phyloP scores from a whole-genome alignment of 2,888 invertebrate species.

The Caenorhabditis japonica region DNA sequence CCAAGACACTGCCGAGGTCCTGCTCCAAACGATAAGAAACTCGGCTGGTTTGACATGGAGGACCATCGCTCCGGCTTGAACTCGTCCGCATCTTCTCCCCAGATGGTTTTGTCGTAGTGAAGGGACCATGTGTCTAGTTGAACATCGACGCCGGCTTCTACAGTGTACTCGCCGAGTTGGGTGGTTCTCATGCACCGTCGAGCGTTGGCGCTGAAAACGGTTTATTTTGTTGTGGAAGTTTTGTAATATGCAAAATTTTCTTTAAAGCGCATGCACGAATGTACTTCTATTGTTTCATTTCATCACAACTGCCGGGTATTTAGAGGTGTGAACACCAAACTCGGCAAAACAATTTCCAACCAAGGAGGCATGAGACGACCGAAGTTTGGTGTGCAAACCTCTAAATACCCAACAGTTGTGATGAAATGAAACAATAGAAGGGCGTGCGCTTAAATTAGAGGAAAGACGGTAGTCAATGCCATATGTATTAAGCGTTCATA shows the following conservation, averaged over 20 bases:
- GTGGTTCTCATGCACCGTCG: slow-evolving; percentile 55
- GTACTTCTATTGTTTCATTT: too few species aligned
- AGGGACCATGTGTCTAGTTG: slow-evolving; percentile 51
- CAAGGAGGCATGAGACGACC: too few species aligned
- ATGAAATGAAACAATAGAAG: too few species aligned
- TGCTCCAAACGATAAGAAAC: slow-evolving; percentile 61
- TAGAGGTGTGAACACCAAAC: too few species aligned
- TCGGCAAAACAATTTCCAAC: too few species aligned
- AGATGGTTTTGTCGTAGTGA: slow-evolving; percentile 26
- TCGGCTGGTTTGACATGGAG: neutral
- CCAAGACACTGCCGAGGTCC: slow-evolving; percentile 73
- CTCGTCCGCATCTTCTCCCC: slow-evolving; percentile 59
- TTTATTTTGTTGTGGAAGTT: neutral
- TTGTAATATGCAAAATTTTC: too few species aligned
- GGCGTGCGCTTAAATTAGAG: too few species aligned
- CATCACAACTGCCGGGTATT: too few species aligned
- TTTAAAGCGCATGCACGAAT: too few species aligned
- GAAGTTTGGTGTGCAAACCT: too few species aligned
- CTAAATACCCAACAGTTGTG: too few species aligned
- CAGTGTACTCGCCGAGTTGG: slow-evolving; percentile 64
- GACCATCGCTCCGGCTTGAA: slow-evolving; percentile 51
- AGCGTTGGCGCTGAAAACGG: slow-evolving; percentile 36
- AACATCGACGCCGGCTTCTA: slow-evolving; percentile 50
- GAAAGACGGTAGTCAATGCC: too few species aligned
- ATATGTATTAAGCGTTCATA: neutral